These are phyloP conservation scores for Oxycera nigricornis DNA, from an alignment of 2,888 invertebrate genomes.

Conservation along the genomic window DNA sequence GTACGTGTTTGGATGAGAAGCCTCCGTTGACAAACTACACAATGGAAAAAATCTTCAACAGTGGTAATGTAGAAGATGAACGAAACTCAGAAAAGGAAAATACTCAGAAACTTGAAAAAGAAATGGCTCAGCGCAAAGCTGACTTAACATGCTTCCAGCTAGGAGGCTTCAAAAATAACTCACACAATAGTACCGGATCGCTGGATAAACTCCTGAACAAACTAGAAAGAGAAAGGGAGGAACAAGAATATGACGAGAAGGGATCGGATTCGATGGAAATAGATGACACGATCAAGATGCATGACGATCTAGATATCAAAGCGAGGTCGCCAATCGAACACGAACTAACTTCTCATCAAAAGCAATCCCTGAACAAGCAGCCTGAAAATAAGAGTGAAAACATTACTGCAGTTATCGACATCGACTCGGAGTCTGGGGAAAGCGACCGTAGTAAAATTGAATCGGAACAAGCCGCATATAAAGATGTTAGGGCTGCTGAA, in stretches of 20 bases:
- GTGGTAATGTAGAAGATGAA: conserved; percentile 48
- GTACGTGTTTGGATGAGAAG: neutral
- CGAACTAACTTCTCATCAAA: neutral
- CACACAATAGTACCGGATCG: conserved; percentile 63
- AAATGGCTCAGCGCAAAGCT: conserved; percentile 58
- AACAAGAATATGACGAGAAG: conserved; percentile 54
- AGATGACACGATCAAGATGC: conserved; percentile 44
- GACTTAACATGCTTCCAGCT: conserved; percentile 49
- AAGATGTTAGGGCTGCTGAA: neutral
- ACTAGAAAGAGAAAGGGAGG: conserved; percentile 60
- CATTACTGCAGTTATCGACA: conserved; percentile 41
- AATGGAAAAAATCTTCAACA: neutral
- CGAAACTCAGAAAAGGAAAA: conserved; percentile 41
- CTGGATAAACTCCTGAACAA: conserved; percentile 68
- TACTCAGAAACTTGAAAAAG: conserved; percentile 56
- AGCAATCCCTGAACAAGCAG: neutral
- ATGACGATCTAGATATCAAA: neutral
- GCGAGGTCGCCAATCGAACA: neutral
- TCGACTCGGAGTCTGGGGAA: conserved; percentile 44
- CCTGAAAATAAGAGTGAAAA: neutral
- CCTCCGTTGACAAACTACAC: neutral
- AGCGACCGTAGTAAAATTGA: conserved; percentile 31
- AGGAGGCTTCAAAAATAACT: conserved; percentile 52
- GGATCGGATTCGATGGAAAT: conserved; percentile 50
- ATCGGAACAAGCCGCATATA: neutral